phyloP scores from a whole-genome alignment of 2,797 vertebrate genomes.

The Tokudaia tokunoshimensis region DNA sequence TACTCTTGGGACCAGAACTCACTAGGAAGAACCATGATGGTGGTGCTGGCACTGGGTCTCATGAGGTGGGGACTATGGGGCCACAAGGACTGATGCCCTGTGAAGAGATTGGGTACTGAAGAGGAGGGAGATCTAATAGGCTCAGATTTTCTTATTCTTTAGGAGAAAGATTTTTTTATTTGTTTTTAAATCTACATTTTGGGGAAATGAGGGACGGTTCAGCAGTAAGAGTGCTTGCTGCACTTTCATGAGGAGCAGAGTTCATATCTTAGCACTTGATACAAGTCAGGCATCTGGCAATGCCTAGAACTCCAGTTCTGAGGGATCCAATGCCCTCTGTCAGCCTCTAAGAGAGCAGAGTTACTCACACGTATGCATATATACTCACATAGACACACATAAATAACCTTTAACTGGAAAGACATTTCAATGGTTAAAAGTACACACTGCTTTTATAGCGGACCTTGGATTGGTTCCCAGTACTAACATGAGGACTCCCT shows the following conservation, averaged over 20 bases:
- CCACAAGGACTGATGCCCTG: neutral
- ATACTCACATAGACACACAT: neutral
- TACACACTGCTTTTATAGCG: neutral
- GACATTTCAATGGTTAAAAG: neutral
- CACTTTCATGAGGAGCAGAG: neutral
- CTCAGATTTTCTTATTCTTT: slow-evolving; percentile 46
- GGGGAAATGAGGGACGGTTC: neutral
- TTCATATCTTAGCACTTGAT: neutral
- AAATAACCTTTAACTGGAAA: neutral
- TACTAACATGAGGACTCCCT: neutral
- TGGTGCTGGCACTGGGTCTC: neutral
- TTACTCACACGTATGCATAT: neutral
- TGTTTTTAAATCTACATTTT: neutral
- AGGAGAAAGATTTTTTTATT: neutral
- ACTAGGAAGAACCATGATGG: neutral
- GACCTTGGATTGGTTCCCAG: neutral
- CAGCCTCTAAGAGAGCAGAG: neutral
- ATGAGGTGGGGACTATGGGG: fast-evolving
- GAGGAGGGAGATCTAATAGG: too few relatives aligned
- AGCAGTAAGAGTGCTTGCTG: neutral
- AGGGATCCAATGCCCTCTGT: neutral
- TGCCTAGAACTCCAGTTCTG: neutral
- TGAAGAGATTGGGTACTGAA: neutral
- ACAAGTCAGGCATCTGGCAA: neutral
- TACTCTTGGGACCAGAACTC: neutral